Conservation (phyloP, 1,140 invertebrate species). For the Rhyzopertha dominica region DNA sequence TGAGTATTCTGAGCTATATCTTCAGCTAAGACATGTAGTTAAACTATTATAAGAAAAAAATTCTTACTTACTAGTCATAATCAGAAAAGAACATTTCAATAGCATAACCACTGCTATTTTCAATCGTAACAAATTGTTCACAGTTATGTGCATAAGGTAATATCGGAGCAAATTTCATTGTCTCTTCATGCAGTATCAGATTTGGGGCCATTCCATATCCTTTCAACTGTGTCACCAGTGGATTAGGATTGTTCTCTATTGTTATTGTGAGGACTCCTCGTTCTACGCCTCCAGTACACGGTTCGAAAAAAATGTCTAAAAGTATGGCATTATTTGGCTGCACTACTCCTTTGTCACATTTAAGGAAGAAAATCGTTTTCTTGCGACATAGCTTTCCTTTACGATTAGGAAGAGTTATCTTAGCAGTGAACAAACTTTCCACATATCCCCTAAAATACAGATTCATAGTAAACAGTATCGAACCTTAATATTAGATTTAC, state of each 20-base stretch:
- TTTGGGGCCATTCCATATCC: constrained; percentile 41
- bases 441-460: too few relatives aligned
- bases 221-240: constrained; percentile 29
- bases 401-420: not conserved
- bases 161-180: constrained; percentile 39
- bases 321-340: constrained; percentile 17
- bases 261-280: constrained; percentile 36
- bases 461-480: constrained; percentile 3
- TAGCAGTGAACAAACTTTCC: too few relatives aligned
- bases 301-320: constrained; percentile 33
- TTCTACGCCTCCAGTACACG: constrained; percentile 22
- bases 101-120: constrained; percentile 41
- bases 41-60: too few relatives aligned
- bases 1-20: too few relatives aligned
- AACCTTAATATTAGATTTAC: constrained; percentile 31
- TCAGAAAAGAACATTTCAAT: constrained; percentile 48
- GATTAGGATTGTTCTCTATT: constrained; percentile 35
- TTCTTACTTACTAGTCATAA: constrained; percentile 46
- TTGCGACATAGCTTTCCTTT: constrained; percentile 17
- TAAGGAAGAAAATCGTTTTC: constrained; percentile 22
- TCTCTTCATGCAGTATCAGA: constrained; percentile 36
- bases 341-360: constrained; percentile 27
- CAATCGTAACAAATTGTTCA: constrained; percentile 38
- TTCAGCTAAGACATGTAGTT: too few relatives aligned
- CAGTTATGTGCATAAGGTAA: constrained; percentile 38